Conservation (phyloP, 30 jellyfish, hydroid and myxozoan genomes). For the Catostylus mosaicus region DNA sequence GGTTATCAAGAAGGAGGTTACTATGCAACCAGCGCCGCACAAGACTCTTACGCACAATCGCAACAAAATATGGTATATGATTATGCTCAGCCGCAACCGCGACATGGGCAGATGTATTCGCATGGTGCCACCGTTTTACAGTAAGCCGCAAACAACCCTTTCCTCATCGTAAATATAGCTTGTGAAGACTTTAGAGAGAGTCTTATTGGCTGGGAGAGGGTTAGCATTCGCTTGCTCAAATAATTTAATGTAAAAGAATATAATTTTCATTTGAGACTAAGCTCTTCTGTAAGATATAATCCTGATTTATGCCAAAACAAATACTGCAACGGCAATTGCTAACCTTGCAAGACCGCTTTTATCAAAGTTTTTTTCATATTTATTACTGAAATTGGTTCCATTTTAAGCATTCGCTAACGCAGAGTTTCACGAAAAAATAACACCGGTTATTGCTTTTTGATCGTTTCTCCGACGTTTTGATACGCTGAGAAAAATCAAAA, state of each 20-base stretch:
- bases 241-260: too few relatives aligned
- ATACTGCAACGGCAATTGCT: not conserved
- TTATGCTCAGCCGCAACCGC: slow-evolving; percentile 59
- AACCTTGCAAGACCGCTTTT: not conserved
- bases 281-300: too few relatives aligned
- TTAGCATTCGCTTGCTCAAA: not conserved
- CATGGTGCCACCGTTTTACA: slow-evolving; percentile 81
- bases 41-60: slow-evolving; percentile 48
- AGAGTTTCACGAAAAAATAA: too few relatives aligned
- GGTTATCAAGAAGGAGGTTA: slow-evolving; percentile 52
- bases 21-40: slow-evolving; percentile 49
- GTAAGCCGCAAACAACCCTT: not conserved
- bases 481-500: too few relatives aligned
- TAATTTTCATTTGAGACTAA: not conserved
- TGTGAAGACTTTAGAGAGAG: not conserved
- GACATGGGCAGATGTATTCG: slow-evolving; percentile 66
- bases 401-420: too few relatives aligned
- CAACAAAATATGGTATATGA: slow-evolving; percentile 60
- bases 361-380: too few relatives aligned
- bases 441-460: too few relatives aligned
- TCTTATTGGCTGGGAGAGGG: not conserved
- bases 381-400: too few relatives aligned
- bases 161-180: not conserved
- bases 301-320: not conserved
- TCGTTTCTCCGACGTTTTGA: too few relatives aligned